Percentiles rank a stretch among this genome's conserved stretches.
phyloP scores from a whole-genome alignment of 2,797 vertebrate species.

The Phalloptychus januarius region DNA sequence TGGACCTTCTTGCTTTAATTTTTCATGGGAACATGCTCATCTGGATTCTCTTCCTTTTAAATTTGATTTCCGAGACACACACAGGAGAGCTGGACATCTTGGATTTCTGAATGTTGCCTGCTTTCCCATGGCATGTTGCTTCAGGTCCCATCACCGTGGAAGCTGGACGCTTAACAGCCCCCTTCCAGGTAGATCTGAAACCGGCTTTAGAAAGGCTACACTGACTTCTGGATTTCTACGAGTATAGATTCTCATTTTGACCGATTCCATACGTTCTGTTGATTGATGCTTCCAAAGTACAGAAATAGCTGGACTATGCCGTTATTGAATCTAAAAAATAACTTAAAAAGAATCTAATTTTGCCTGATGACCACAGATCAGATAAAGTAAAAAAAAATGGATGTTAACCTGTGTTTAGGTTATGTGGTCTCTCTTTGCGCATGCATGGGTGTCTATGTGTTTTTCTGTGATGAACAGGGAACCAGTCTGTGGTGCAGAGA shows the following conservation, averaged over 20 bases:
- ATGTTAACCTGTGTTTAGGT: not conserved
- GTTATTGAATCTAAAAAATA: not conserved
- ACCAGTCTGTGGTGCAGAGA: not conserved
- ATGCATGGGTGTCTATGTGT: not conserved
- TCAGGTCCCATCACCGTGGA: slow-evolving; percentile 70
- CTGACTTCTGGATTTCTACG: not conserved
- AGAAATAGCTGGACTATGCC: not conserved
- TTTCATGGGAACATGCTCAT: slow-evolving; percentile 27
- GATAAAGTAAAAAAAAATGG: not conserved
- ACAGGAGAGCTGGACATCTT: slow-evolving; percentile 32
- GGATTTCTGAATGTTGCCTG: slow-evolving; percentile 40
- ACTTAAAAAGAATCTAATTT: not conserved
- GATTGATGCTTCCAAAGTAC: not conserved
- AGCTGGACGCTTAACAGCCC: slow-evolving; percentile 77
- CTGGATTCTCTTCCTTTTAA: slow-evolving; percentile 26
- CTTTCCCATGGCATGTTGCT: slow-evolving; percentile 80
- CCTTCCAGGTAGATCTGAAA: slow-evolving; percentile 65
- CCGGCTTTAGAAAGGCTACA: slow-evolving; percentile 2
- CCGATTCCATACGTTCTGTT: not conserved
- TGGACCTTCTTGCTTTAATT: slow-evolving; percentile 43
- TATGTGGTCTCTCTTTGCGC: not conserved
- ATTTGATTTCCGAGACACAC: slow-evolving; percentile 29
- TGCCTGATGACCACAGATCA: not conserved
- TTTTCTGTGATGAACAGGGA: not conserved
- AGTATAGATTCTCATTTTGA: not conserved